Base-by-base conservation (phyloP, 1,140 invertebrate species). In the Oppia nitens region DNA sequence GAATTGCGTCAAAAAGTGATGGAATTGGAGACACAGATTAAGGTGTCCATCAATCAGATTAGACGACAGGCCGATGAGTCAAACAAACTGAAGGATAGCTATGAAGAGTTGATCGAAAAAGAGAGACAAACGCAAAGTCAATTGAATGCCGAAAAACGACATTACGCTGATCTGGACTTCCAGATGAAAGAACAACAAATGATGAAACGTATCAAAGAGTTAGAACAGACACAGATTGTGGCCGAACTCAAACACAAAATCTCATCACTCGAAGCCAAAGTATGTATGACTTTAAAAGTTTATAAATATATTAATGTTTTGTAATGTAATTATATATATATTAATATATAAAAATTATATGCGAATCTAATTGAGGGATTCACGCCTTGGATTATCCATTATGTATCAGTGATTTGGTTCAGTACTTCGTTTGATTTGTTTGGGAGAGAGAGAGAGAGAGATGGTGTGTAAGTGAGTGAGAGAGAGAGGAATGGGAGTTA, bases 1-100 rank as follows among this genome's bases (percentile, higher is more conserved):
- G 91, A 95, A 69, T 76, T 93, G 49, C 81, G 91, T 66, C 80
- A 96, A 6, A 96, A 93, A 74, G 83, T 94, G 0, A 98, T 98
- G 94, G 92, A 98, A 72, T 76, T 97, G n/a, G 93, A 98, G 70
- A 95, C 93, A 1, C 90, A 78, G 62, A 90, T 93, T 40, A 89
- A 96, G 70, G 90, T 97, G 0, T 87, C 87, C 47, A 86, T 85
- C 12, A 96, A 97, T 74, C 91, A 96, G 68, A 75, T 95, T 59
- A 79, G 85, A 26, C 77, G 93, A 27, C 89, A 96, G 73, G 93
- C 96, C 66, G 91, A 96, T 58, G 89, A 95, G 66, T 82, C 87
- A 63, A 87, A 91, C 67, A 77, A 79, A 63, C 70, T 94, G 62
- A 78, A 81, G 26, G 83, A 88, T 57, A 78, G 82, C 49, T 69